Evolutionary conservation across 35 echinoderm and acorn worm species (phyloP).

Genomic region (Chiridota heheva): DNA sequence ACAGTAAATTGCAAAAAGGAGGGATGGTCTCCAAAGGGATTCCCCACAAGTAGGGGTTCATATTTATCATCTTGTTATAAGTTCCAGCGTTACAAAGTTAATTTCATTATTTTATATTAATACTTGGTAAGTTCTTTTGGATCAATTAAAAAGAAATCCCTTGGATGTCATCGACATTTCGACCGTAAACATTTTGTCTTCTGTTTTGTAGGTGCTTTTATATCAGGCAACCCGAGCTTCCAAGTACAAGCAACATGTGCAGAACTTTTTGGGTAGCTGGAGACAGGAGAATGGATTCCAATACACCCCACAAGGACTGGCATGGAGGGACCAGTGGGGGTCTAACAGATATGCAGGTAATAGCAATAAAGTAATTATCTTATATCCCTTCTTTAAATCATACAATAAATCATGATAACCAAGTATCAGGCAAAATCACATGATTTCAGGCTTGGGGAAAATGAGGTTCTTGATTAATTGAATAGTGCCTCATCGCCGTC

Average conservation of each 20-base stretch:
- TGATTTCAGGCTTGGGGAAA: too few relatives aligned
- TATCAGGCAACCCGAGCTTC: slow-evolving; percentile 39
- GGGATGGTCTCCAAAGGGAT: too few relatives aligned
- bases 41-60: too few relatives aligned
- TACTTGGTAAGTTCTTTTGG: background rate
- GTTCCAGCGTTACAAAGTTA: background rate
- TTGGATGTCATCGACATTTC: too few relatives aligned
- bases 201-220: slow-evolving; percentile 52
- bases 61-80: too few relatives aligned
- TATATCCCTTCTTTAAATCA: too few relatives aligned
- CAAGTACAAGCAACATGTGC: slow-evolving; percentile 25
- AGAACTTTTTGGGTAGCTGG: slow-evolving; percentile 46
- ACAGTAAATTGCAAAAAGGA: too few relatives aligned
- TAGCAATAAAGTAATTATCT: background rate
- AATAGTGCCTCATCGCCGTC: too few relatives aligned
- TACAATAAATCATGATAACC: too few relatives aligned
- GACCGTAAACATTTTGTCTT: too few relatives aligned
- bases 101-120: background rate
- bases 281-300: slow-evolving; percentile 5
- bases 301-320: slow-evolving; percentile 69
- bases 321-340: slow-evolving; percentile 60
- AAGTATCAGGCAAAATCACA: too few relatives aligned
- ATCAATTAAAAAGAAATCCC: background rate
- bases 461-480: too few relatives aligned
- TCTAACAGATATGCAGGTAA: slow-evolving; percentile 69